Percentiles rank a stretch among this genome's conserved stretches.
These are phyloP conservation scores for Perodicticus potto DNA, from an alignment of 2,797 vertebrate genomes.

Conservation along the genomic window DNA sequence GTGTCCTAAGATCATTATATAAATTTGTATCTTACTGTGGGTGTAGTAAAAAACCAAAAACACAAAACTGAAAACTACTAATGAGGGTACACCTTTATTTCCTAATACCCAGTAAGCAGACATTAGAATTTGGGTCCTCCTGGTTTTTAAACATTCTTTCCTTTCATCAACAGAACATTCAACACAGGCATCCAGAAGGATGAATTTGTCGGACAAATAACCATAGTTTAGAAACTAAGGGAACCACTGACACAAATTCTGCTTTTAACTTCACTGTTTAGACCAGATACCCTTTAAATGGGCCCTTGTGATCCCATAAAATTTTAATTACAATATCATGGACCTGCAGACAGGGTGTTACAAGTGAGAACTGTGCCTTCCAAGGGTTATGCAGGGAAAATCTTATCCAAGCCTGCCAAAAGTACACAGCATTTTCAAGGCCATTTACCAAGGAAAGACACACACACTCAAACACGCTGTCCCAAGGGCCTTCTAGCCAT, in stretches of 20 bases:
- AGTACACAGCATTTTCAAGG: conserved; percentile 5
- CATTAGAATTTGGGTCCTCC: background rate
- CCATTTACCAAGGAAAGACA: conserved; percentile 43
- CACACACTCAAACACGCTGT: background rate
- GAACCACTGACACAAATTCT: conserved; percentile 39
- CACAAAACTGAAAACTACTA: background rate
- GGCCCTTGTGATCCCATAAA: background rate
- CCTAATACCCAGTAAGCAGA: background rate
- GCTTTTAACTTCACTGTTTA: background rate
- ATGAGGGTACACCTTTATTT: background rate
- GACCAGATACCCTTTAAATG: conserved; percentile 41
- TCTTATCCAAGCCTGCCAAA: conserved; percentile 39
- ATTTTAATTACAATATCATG: conserved; percentile 45
- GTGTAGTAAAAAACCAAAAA: background rate
- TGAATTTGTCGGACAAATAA: background rate
- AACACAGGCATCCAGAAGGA: background rate
- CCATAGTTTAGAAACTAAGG: conserved; percentile 2
- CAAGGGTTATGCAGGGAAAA: background rate
- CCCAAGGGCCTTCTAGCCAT: conserved; percentile 5
- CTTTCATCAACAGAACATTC: background rate
- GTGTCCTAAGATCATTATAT: background rate
- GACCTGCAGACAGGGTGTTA: conserved; percentile 31
- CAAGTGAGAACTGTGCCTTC: conserved; percentile 34
- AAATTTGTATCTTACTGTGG: background rate
- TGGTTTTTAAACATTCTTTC: background rate